phyloP scores from a whole-genome alignment of 2,113 vertebrate species.

The Sus scrofa region T2T-Sscrofa CM000819.6:38765001-38765500 shows the following conservation, averaged over 20 bases:
- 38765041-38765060: neutral
- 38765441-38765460: neutral
- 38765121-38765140: neutral
- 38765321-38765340: neutral
- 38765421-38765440: neutral
- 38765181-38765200: neutral
- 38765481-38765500: neutral
- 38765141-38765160: neutral
- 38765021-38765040: neutral
- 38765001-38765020: neutral
- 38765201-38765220: neutral
- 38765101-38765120: neutral
- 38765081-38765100: neutral
- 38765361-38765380: neutral
- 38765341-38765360: neutral
- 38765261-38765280: neutral
- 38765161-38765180: constrained; percentile 24
- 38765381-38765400: neutral
- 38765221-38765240: neutral
- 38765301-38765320: neutral
- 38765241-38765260: constrained; percentile 43
- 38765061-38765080: neutral
- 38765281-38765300: neutral
- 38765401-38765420: neutral
- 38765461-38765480: neutral